Evolutionary conservation across 1,140 invertebrate species (phyloP), one percentile per base, ranked within the genome.

Genomic region (Leucophenga varia): DNA sequence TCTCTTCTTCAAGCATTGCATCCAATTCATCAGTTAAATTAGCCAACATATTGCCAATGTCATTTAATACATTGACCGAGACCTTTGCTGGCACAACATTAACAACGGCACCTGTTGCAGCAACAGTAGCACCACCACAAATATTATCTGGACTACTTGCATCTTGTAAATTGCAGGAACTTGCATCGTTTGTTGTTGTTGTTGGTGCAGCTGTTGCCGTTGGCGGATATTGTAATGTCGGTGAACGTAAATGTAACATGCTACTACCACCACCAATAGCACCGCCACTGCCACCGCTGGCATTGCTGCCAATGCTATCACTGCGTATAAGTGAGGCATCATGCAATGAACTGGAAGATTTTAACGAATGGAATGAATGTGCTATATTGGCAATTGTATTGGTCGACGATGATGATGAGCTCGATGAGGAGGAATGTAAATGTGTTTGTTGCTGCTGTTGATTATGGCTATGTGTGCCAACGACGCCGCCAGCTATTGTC

Each of bases 11-110:
- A 55, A 96, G 78, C 91, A 96, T 95, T 49, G 92, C 92, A 76
- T 95, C 93, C 39, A 96, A 77, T 77, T 96, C 92, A 67, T 94
- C 91, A 1, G 92, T 95, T 10, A 96, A 79, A 78, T 94, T 94
- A 41, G 92, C 91, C 47, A 96, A 77, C 93, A 96, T 98, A 75
- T 93, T 93, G 9, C 93, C 95, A 59, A 98, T 98, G 73, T 98
- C 94, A 71, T 93, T 95, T 12, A 98, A 82, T 9, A 97, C 93
- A 78, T 97, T 92, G 3, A 85, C 87, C 6, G 89, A 87, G 56
- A 91, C 90, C 35, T 67, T 70, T 4, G 61, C 57, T 32, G 63
- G 54, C 44, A 59, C 54, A 14, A 37, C 43, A 6, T 41, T 21
- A 13, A 25, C 43, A 1, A 42, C 40, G 2, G 38, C 18, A 2